A percentile compares a stretch with the other conserved stretches of the same genome.
phyloP scores from a whole-genome alignment of 2,888 invertebrate genomes.

The Eubasilissa splendida region DNA sequence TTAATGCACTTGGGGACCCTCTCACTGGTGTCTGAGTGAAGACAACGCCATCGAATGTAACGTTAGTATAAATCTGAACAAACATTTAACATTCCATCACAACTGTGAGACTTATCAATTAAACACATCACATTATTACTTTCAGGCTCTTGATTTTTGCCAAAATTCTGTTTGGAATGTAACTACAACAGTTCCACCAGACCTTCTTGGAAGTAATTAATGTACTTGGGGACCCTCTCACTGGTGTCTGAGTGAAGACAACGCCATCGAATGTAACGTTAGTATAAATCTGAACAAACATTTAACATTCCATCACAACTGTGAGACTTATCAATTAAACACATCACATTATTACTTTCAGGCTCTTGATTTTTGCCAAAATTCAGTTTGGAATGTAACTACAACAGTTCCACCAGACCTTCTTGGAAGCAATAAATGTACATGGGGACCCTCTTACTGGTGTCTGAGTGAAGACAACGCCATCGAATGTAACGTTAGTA shows the following conservation, averaged over 20 bases:
- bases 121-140: too few relatives aligned
- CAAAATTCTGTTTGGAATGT: neutral
- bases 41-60: slow-evolving; percentile 68
- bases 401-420: neutral
- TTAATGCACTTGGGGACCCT: slow-evolving; percentile 80
- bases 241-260: slow-evolving; percentile 75
- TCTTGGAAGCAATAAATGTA: slow-evolving; percentile 75
- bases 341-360: too few relatives aligned
- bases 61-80: slow-evolving; percentile 61
- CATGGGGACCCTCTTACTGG: slow-evolving; percentile 82
- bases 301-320: too few relatives aligned
- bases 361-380: too few relatives aligned
- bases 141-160: too few relatives aligned
- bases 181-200: neutral
- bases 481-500: slow-evolving; percentile 67
- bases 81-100: too few relatives aligned
- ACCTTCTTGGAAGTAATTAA: slow-evolving; percentile 69
- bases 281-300: too few relatives aligned
- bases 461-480: slow-evolving; percentile 72
- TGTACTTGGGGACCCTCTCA: slow-evolving; percentile 83
- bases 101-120: too few relatives aligned
- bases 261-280: slow-evolving; percentile 70
- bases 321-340: too few relatives aligned
- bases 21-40: slow-evolving; percentile 78
- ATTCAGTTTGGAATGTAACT: neutral